These are phyloP conservation scores for Acanthacorydalis orientalis DNA, from an alignment of 2,888 invertebrate species.

Conservation along the genomic window DNA sequence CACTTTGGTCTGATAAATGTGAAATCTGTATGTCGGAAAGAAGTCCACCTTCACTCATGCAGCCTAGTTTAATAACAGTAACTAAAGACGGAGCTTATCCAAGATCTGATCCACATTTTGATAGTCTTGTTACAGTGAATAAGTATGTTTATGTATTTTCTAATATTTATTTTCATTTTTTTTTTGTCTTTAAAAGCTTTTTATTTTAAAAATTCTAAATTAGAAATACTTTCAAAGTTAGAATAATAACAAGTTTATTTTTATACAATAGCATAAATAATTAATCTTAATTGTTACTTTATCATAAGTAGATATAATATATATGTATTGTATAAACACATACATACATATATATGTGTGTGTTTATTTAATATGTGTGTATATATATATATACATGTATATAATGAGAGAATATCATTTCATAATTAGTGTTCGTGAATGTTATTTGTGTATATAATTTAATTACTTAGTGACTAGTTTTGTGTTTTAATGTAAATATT, in stretches of 20 bases:
- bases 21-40: slow-evolving; percentile 62
- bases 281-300: background rate
- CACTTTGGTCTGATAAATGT: slow-evolving; percentile 61
- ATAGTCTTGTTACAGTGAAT: slow-evolving; percentile 11
- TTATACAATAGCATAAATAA: background rate
- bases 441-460: background rate
- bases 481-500: background rate
- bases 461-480: background rate
- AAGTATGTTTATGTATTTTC: slow-evolving; percentile 8
- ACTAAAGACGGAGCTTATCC: slow-evolving; percentile 31
- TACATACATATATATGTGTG: no score
- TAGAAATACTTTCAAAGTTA: no score
- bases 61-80: slow-evolving; percentile 54
- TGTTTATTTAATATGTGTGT: no score
- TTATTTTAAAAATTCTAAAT: no score
- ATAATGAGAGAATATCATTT: background rate
- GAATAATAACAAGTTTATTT: no score
- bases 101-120: slow-evolving; percentile 15
- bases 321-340: background rate
- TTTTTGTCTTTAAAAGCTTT: background rate
- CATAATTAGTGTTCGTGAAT: background rate
- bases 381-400: no score
- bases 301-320: background rate
- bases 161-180: background rate
- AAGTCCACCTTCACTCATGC: slow-evolving; percentile 40